Percentiles rank a stretch among this genome's conserved stretches.
These are phyloP conservation scores for Blastomussa wellsi DNA, from an alignment of 92 coral and sea anemone species.

Conservation along the genomic window DNA sequence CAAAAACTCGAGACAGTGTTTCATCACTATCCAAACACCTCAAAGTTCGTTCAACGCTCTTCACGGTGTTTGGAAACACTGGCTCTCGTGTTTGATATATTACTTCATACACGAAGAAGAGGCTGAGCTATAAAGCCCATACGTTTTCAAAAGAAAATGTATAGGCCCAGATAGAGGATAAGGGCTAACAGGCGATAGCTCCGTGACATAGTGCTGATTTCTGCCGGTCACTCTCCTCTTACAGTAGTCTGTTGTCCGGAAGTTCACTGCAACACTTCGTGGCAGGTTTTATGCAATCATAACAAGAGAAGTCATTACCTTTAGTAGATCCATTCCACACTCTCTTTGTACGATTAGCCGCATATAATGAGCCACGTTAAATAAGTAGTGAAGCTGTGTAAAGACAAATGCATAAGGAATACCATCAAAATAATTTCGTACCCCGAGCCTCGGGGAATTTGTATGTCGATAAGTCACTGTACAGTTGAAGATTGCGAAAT, in stretches of 20 bases:
- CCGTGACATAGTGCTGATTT: not conserved
- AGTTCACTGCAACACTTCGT: not conserved
- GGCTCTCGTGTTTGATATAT: too few relatives aligned
- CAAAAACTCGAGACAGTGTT: too few relatives aligned
- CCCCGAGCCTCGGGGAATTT: too few relatives aligned
- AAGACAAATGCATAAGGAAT: not conserved
- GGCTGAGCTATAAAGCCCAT: too few relatives aligned
- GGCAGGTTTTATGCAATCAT: not conserved
- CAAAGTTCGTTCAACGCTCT: too few relatives aligned
- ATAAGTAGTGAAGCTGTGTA: constrained; percentile 84
- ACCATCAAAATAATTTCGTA: too few relatives aligned
- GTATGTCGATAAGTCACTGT: not conserved
- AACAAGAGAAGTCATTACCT: constrained; percentile 55
- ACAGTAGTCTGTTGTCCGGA: not conserved
- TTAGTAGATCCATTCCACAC: constrained; percentile 72
- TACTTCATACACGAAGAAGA: too few relatives aligned
- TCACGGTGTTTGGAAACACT: too few relatives aligned
- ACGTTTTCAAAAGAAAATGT: not conserved
- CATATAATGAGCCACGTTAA: constrained; percentile 95
- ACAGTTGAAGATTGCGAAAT: too few relatives aligned
- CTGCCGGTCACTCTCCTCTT: not conserved
- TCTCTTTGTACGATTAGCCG: constrained; percentile 79
- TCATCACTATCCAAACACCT: too few relatives aligned
- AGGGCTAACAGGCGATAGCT: not conserved
- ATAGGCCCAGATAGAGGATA: not conserved